These are phyloP conservation scores for Glaucomys volans DNA, from an alignment of 2,113 vertebrate species.

Conservation along the genomic window DNA sequence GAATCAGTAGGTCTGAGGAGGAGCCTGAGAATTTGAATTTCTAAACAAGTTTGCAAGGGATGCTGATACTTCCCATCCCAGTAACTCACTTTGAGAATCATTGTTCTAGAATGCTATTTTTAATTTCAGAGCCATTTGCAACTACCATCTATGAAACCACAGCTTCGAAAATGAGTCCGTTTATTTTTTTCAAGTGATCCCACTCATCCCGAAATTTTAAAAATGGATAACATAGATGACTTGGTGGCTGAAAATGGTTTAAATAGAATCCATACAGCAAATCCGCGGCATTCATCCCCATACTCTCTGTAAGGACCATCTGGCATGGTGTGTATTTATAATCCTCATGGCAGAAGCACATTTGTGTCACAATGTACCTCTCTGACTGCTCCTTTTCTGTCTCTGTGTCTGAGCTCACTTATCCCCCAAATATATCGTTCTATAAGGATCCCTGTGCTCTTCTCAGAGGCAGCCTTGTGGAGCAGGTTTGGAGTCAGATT, in stretches of 20 bases:
- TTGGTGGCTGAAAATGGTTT: conserved; percentile 63
- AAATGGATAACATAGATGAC: conserved; percentile 43
- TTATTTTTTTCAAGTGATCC: conserved; percentile 11
- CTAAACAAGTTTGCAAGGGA: neutral
- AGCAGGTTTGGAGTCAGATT: neutral
- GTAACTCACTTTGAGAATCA: neutral
- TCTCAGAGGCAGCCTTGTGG: neutral
- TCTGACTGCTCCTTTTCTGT: conserved; percentile 63
- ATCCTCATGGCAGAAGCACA: conserved; percentile 55
- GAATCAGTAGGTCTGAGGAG: neutral
- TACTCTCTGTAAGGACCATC: conserved; percentile 64
- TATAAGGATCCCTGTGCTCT: neutral
- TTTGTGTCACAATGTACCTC: conserved; percentile 60
- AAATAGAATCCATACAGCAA: conserved; percentile 65
- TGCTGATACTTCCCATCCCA: neutral
- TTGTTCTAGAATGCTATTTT: neutral
- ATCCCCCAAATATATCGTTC: neutral
- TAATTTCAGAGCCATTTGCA: conserved; percentile 5
- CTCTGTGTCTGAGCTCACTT: neutral
- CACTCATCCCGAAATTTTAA: conserved; percentile 57
- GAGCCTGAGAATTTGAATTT: neutral
- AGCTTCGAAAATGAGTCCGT: conserved; percentile 37
- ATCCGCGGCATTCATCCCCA: neutral
- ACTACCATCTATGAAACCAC: neutral
- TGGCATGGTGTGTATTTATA: conserved; percentile 70